Evolutionary conservation across 2,888 invertebrate species (phyloP).

Genomic region (Petrophora chlorosata): DNA sequence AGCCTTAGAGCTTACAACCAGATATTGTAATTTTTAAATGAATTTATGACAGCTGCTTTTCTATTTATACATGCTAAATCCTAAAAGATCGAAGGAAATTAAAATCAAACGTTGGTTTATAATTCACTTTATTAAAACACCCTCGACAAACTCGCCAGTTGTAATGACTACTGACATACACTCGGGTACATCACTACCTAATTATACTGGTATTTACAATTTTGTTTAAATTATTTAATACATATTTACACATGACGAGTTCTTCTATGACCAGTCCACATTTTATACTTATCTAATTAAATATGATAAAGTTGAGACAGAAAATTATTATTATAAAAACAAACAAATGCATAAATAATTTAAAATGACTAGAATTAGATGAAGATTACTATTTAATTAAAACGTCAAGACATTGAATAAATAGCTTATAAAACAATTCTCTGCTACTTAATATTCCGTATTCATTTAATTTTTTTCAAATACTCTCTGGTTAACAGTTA

Average conservation of each 20-base stretch:
- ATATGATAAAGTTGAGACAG: slow-evolving; percentile 1
- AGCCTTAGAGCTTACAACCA: no score
- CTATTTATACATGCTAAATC: no score
- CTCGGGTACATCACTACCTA: slow-evolving; percentile 63
- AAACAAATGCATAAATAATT: neutral
- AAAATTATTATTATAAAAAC: neutral
- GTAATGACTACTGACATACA: slow-evolving; percentile 61
- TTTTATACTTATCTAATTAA: slow-evolving; percentile 27
- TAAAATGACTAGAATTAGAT: slow-evolving; percentile 6
- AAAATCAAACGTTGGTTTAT: no score
- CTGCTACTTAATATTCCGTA: slow-evolving; percentile 14
- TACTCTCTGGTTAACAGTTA: slow-evolving; percentile 33
- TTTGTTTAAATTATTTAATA: slow-evolving; percentile 47
- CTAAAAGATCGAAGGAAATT: no score
- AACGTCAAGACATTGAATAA: neutral
- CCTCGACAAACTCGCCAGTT: slow-evolving; percentile 70
- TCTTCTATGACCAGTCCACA: slow-evolving; percentile 40
- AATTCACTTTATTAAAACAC: slow-evolving; percentile 81
- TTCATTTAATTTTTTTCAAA: slow-evolving; percentile 20
- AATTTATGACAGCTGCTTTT: no score
- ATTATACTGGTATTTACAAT: slow-evolving; percentile 61
- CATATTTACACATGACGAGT: slow-evolving; percentile 56
- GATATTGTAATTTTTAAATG: no score
- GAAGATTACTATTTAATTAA: neutral
- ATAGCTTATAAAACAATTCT: neutral